Evolutionary conservation across 2,797 vertebrate genomes (phyloP).

Genomic region (Scleropages formosus): DNA sequence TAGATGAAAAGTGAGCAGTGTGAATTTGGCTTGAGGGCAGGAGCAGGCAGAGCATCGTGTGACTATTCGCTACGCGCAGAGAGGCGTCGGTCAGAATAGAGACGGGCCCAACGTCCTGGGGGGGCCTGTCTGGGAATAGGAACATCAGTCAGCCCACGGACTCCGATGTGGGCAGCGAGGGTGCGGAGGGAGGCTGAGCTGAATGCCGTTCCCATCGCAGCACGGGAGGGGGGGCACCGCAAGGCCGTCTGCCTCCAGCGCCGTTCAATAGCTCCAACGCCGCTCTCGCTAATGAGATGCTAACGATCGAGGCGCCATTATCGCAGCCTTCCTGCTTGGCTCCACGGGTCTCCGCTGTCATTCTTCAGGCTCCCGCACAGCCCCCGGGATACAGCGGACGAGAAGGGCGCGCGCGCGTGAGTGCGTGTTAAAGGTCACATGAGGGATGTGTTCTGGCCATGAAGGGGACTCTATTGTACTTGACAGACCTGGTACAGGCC

Average conservation of each 20-base stretch:
- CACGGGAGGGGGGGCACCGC: neutral
- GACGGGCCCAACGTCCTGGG: conserved; percentile 41
- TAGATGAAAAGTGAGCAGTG: conserved; percentile 27
- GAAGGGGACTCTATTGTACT: neutral
- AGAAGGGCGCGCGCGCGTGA: too few species aligned
- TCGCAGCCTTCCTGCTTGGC: conserved; percentile 26
- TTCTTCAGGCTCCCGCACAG: neutral
- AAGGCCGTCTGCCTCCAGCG: conserved; percentile 40
- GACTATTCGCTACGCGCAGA: neutral
- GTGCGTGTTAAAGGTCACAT: neutral
- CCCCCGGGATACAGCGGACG: neutral
- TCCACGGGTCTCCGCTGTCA: neutral
- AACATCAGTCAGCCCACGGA: conserved; percentile 46
- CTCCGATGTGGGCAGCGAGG: conserved; percentile 24
- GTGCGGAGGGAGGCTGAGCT: neutral
- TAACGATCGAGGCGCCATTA: conserved; percentile 49
- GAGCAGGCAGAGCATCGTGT: neutral
- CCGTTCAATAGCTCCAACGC: conserved; percentile 45
- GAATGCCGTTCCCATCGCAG: neutral
- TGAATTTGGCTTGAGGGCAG: conserved; percentile 13
- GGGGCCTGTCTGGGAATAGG: conserved; percentile 49
- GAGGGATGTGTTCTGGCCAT: neutral
- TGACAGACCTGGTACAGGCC: too few species aligned
- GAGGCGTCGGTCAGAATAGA: conserved; percentile 36
- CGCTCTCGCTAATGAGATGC: conserved; percentile 45